These are phyloP conservation scores for Melanostigma gelatinosum DNA, from an alignment of 2,113 vertebrate genomes.

Conservation along the genomic window DNA sequence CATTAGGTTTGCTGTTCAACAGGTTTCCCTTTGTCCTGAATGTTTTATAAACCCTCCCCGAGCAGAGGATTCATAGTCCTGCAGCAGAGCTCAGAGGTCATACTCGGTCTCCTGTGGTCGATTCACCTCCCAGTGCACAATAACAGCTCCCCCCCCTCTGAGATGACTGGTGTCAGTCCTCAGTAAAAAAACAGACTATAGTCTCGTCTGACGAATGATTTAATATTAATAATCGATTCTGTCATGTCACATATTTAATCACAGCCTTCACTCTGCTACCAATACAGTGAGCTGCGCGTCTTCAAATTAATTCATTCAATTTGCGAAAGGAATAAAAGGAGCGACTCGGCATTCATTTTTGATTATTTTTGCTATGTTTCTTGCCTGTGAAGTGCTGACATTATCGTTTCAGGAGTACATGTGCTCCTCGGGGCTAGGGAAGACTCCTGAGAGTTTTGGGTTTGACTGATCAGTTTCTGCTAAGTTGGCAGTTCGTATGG, in stretches of 20 bases:
- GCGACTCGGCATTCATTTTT: slow-evolving; percentile 18
- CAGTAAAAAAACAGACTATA: background rate
- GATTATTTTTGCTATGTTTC: slow-evolving; percentile 19
- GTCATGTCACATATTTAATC: slow-evolving; percentile 38
- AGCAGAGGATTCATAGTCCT: slow-evolving; percentile 12
- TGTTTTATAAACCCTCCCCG: slow-evolving; percentile 55
- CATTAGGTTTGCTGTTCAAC: slow-evolving; percentile 51
- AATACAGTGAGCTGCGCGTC: background rate
- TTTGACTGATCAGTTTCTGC: slow-evolving; percentile 8
- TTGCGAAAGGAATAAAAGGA: slow-evolving; percentile 33
- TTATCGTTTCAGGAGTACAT: background rate
- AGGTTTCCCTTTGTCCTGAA: slow-evolving; percentile 60
- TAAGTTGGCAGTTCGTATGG: background rate
- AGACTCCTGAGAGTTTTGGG: background rate
- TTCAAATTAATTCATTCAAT: slow-evolving; percentile 16
- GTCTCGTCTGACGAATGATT: slow-evolving; percentile 30
- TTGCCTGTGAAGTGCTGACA: slow-evolving; percentile 20
- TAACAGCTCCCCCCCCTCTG: background rate
- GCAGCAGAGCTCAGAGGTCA: slow-evolving; percentile 12
- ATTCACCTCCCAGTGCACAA: slow-evolving; percentile 8
- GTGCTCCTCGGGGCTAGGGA: slow-evolving; percentile 3
- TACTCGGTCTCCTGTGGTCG: slow-evolving; percentile 20
- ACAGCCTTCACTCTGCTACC: slow-evolving; percentile 20
- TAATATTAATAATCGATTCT: slow-evolving; percentile 10
- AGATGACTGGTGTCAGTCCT: slow-evolving; percentile 5